Evolutionary conservation across 2,888 invertebrate genomes (phyloP).

Genomic region (Lasioglossum leucozonium): DNA sequence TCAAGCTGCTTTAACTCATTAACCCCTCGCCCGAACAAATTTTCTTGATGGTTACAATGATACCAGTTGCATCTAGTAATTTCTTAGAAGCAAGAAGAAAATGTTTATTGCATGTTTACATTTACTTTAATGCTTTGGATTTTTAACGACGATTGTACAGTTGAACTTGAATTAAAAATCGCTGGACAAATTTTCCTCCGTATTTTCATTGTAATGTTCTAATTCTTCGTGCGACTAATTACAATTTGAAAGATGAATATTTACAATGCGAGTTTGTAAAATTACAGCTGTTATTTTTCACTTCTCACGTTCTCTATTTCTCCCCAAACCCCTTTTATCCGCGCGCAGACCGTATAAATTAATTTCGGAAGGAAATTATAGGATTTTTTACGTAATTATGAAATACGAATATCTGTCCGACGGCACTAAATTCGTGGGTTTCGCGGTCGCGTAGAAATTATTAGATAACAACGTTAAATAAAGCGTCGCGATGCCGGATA

Average conservation of each 20-base stretch:
- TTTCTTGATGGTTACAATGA: not conserved
- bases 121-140: not conserved
- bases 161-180: too few relatives aligned
- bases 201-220: too few relatives aligned
- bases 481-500: slow-evolving; percentile 39
- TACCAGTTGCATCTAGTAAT: not conserved
- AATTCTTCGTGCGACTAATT: too few relatives aligned
- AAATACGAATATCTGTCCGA: not conserved
- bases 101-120: not conserved
- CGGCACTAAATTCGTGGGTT: slow-evolving; percentile 29
- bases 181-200: too few relatives aligned
- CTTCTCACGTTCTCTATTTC: not conserved
- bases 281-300: not conserved
- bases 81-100: not conserved
- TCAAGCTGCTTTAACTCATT: not conserved
- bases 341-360: not conserved
- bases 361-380: slow-evolving; percentile 19
- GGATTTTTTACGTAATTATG: slow-evolving; percentile 43
- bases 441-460: slow-evolving; percentile 43
- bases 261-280: not conserved
- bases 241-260: not conserved
- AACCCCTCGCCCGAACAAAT: not conserved
- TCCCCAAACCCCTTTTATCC: not conserved
- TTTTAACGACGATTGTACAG: too few relatives aligned
- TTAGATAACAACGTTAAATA: slow-evolving; percentile 53